phyloP scores from a whole-genome alignment of 2,797 vertebrate species.

The Novumbra hubbsi region DNA sequence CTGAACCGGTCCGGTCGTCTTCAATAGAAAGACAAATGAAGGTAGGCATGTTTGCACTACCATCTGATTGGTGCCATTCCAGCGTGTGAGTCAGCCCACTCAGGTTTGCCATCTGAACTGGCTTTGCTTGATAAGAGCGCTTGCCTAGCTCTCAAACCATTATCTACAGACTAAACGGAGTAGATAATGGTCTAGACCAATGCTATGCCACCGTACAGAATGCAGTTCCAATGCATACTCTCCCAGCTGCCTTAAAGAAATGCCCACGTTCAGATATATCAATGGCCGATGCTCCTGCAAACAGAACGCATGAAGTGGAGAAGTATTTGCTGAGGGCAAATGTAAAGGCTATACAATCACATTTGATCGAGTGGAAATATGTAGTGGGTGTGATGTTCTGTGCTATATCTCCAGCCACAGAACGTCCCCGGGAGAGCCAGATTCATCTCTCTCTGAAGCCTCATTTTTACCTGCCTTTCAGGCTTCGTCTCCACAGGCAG shows the following conservation, averaged over 20 bases:
- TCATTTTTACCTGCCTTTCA: neutral
- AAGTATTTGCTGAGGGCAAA: neutral
- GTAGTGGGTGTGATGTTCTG: neutral
- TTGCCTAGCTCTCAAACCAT: neutral
- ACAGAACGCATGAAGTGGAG: neutral
- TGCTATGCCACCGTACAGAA: neutral
- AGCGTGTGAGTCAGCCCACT: no score
- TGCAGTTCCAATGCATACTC: no score
- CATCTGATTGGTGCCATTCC: no score
- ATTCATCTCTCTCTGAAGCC: neutral
- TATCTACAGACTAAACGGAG: neutral
- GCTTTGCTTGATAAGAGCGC: no score
- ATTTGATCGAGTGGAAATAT: neutral
- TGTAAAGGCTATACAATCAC: neutral
- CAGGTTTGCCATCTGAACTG: no score
- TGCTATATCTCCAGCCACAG: neutral
- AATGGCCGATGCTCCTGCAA: neutral
- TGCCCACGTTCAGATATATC: neutral
- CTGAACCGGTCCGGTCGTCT: no score
- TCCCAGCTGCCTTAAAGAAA: no score
- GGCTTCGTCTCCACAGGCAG: no score
- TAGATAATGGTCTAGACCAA: neutral
- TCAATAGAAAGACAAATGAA: no score
- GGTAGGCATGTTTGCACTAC: no score
- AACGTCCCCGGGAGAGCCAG: neutral